These are phyloP conservation scores for Habrosyne pyritoides DNA, from an alignment of 2,888 invertebrate genomes.

Conservation along the genomic window DNA sequence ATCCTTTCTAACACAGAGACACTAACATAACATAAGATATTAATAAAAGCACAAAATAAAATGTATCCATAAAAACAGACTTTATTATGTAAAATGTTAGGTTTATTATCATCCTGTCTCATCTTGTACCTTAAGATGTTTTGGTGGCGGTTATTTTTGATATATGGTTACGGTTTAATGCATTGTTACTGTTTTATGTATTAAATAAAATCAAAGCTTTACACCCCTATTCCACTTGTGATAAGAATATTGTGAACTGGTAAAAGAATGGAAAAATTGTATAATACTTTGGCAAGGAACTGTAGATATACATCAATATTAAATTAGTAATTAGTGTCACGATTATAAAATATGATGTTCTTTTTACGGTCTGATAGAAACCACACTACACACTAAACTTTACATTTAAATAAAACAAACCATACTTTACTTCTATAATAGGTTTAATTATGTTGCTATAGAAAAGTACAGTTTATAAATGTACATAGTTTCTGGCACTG, in stretches of 20 bases:
- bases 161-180: conserved; percentile 35
- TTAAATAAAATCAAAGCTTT: not conserved
- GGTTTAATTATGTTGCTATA: conserved; percentile 34
- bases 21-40: conserved; percentile 56
- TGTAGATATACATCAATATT: no score
- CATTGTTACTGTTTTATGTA: conserved; percentile 2
- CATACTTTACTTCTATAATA: conserved; percentile 14
- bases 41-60: conserved; percentile 42
- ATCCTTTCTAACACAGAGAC: conserved; percentile 73
- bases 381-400: conserved; percentile 5
- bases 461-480: conserved; percentile 39
- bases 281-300: no score
- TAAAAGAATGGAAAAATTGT: not conserved
- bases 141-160: conserved; percentile 40
- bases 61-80: conserved; percentile 15
- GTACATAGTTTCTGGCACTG: conserved; percentile 54
- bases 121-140: conserved; percentile 45
- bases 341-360: no score
- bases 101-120: conserved; percentile 53
- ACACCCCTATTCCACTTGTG: not conserved
- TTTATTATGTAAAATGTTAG: conserved; percentile 17
- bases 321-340: no score
- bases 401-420: not conserved
- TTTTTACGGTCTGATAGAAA: not conserved
- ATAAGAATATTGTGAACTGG: not conserved